Base-by-base conservation (phyloP, 2,797 vertebrate genomes). In the Telmatherina bonti region DNA sequence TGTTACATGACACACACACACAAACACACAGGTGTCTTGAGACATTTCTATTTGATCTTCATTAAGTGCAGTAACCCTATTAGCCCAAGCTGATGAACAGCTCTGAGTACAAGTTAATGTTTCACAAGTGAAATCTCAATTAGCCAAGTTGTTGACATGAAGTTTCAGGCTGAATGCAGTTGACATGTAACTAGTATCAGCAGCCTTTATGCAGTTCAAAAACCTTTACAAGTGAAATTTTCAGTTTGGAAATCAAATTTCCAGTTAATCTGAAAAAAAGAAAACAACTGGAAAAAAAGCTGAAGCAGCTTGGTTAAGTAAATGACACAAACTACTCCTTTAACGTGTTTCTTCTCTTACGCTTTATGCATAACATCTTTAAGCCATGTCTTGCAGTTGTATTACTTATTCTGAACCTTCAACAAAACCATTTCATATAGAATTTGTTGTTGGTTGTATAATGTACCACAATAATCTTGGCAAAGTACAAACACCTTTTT, bases 11-110 rank as follows among this genome's bases (percentile, higher is more conserved):
- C 73, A 62, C 73, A 58, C 67, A 75, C 67, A 60, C 64, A 66
- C 55, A 65, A 8, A 7, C 53, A 79, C 76, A 70, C 81, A 85
- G 69, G 72, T 84, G 86, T 92, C 83, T 62, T 36, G 57, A 75
- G 79, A 91, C 75, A 64, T 88, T 82, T 90, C 82, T 72, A 90
- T 88, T 81, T 88, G 72, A 87, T 90, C 72, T 85, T 74, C 76
- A 83, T 84, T 83, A 82, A 86, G 79, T 47, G 54, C 61, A 67
- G 54, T 70, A 80, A 69, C 69, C 62, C 72, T 47, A 26, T 45
- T 45, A 82, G 77, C 68, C 62, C 70, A 79, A 56, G 64, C 64
- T 71, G 35, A 79, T 81, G 43, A 79, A 69, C 73, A 65, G 38
- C 49, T 36, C 55, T 69, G 78, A 80, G 56, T 77, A 64, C 3